Base-by-base conservation (phyloP, 2,888 invertebrate species). In the Leptopilina myrica region DNA sequence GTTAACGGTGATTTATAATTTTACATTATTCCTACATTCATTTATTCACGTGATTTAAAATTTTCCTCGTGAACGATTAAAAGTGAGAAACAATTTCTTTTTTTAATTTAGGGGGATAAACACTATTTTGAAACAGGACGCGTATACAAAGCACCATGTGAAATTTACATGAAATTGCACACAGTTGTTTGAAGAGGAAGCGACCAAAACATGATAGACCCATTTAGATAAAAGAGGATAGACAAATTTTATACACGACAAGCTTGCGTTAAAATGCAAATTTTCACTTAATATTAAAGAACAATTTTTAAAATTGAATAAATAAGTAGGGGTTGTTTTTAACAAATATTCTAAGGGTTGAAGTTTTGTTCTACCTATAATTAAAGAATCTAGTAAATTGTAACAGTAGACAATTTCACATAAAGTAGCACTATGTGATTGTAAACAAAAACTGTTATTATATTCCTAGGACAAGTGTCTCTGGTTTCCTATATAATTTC, bases 161-260 rank as follows among this genome's bases (percentile, higher is more conserved):
- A 62, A 62, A 62, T 62, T 62, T 20, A 62, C 62, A 62, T 62
- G 62, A 62, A 62, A 62, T 62, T 62, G 62, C 62, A 62, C 62
- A 62, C 20, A 20, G 62, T 62, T 62, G 62, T 62, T 62, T 62
- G 62, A 62, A 62, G 62, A 62, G 62, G 6, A 62, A 20, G 62
- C 62, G 62, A 62, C 7, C 62, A 62, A 62, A 62, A 62, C 62
- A n/a, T 15, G 62, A 62, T 62, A 20, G 62, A 62, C 62, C 62
- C 62, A 62, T 62, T 62, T 62, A 62, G 62, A 62, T 62, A 62
- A 62, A 62, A 49, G 20, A 62, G n/a, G 62, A 20, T 3, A n/a
- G 20, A 20, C 62, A 62, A 15, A n/a, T 20, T 62, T 62, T 20
- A 62, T 20, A 20, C 62, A 62, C 62, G 62, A 62, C 62, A 62